Conservation (phyloP, 1,140 invertebrate genomes). For the Drosophila leontia region DNA sequence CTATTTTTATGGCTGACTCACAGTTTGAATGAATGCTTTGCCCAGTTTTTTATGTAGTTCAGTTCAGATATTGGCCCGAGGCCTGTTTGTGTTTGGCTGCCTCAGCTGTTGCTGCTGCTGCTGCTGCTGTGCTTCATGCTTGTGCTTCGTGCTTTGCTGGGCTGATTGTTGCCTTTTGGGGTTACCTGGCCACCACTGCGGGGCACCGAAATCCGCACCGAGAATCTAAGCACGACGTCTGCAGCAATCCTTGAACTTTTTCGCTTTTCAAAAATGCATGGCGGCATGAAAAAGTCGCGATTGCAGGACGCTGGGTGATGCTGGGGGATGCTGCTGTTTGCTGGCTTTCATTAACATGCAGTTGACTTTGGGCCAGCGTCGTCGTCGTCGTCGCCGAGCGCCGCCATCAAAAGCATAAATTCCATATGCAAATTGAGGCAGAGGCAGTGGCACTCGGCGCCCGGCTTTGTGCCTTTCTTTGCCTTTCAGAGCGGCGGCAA, state of each 20-base stretch:
- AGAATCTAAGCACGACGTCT: constrained; percentile 69
- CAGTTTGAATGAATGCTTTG: constrained; percentile 3
- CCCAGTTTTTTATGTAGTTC: constrained; percentile 27
- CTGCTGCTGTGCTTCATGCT: background rate
- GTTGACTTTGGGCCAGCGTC: constrained; percentile 53
- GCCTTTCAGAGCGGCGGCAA: constrained; percentile 24
- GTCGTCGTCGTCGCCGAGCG: constrained; percentile 27
- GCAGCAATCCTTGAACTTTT: constrained; percentile 78
- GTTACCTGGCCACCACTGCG: constrained; percentile 63
- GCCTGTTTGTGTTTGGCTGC: constrained; percentile 14
- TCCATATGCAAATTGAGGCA: constrained; percentile 75
- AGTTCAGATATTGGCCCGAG: constrained; percentile 21
- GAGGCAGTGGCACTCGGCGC: constrained; percentile 10
- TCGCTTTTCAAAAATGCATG: constrained; percentile 76
- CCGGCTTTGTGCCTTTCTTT: constrained; percentile 27
- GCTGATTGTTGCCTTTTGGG: constrained; percentile 53
- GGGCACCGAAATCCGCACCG: constrained; percentile 55
- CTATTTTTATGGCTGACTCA: constrained; percentile 8
- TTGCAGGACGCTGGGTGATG: background rate
- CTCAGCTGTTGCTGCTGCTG: constrained; percentile 1
- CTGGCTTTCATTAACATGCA: constrained; percentile 80
- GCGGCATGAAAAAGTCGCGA: constrained; percentile 50
- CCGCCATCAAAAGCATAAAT: constrained; percentile 79
- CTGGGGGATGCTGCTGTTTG: background rate
- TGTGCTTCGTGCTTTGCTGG: background rate